phyloP scores from a whole-genome alignment of 2,113 vertebrate species.

The Aldabrachelys gigantea region DNA sequence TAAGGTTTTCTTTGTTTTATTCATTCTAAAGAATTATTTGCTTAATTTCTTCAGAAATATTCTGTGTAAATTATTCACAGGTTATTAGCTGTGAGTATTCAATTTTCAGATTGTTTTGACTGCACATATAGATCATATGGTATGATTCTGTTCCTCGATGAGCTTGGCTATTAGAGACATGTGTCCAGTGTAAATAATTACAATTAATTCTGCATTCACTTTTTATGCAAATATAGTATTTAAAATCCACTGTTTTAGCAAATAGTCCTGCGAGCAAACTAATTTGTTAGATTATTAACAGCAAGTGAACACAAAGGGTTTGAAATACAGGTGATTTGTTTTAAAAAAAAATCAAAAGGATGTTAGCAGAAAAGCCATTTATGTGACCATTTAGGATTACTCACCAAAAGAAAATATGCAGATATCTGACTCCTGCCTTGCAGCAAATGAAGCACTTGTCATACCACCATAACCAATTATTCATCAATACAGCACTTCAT shows the following conservation, averaged over 20 bases:
- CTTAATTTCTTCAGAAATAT: not conserved
- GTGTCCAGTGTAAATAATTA: not conserved
- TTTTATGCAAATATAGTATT: not conserved
- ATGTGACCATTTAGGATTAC: not conserved
- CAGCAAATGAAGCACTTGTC: not conserved
- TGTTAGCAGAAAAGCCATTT: not conserved
- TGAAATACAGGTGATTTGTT: not conserved
- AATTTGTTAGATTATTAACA: not conserved
- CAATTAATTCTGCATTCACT: not conserved
- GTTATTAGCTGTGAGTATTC: not conserved
- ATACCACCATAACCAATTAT: not conserved
- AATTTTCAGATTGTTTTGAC: not conserved
- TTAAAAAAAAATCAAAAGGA: not conserved
- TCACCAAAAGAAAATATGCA: not conserved
- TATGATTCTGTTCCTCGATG: not conserved
- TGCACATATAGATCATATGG: not conserved
- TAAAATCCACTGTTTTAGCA: not conserved
- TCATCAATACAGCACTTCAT: not conserved
- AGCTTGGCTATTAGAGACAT: not conserved
- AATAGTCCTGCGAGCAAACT: not conserved
- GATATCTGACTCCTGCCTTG: not conserved
- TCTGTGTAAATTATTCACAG: not conserved
- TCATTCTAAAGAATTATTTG: not conserved
- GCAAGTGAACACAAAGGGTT: not conserved
- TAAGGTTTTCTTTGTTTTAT: not conserved